Evolutionary conservation across 2,888 invertebrate species (phyloP), one percentile per base, ranked within the genome.

Genomic region (Nomada lathburiana): DNA sequence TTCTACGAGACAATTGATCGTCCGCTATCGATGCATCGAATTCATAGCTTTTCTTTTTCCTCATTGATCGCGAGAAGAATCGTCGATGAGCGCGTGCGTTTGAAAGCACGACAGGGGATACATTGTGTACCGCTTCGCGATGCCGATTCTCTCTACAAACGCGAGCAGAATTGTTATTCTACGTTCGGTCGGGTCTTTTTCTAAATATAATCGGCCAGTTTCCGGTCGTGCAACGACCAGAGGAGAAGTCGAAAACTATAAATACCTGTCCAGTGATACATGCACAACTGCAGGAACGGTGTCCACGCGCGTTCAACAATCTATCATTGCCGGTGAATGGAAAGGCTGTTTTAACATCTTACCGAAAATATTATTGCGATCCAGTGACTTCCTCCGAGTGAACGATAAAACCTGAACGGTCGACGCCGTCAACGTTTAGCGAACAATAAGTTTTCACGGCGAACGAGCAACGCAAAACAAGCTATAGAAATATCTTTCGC

Each of bases 201-300:
- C 90, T 89, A 88, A 88, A 91, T 91, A 90, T 92, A 91, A 90
- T 88, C 90, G 78, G 80, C 82, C 64, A 74, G 88, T 85, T 90
- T 92, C 90, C 92, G 91, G 90, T 85, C 84, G 81, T 67, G 29
- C 67, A 20, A 55, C 73, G 44, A 62, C 52, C 77, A 52, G 55
- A 47, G 74, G 76, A 83, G 81, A 81, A 77, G 76, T 79, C 65
- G 78, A 77, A 62, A 79, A 86, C 88, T 88, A 87, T 88, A 87
- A 88, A 87, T 87, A 88, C 75, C 71, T 76, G 73, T 65, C 63
- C 52, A 67, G 75, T 47, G 68, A 23, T 57, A 76, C 65, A 64
- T 68, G 78, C 77, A 70, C 69, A 76, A 79, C 68, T 36, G 70
- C 70, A 77, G 82, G 64, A 82, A 79, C 55, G 67, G 29, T 29